Conservation (phyloP, 2,797 vertebrate species). For the Thripadectes ignobilis region DNA sequence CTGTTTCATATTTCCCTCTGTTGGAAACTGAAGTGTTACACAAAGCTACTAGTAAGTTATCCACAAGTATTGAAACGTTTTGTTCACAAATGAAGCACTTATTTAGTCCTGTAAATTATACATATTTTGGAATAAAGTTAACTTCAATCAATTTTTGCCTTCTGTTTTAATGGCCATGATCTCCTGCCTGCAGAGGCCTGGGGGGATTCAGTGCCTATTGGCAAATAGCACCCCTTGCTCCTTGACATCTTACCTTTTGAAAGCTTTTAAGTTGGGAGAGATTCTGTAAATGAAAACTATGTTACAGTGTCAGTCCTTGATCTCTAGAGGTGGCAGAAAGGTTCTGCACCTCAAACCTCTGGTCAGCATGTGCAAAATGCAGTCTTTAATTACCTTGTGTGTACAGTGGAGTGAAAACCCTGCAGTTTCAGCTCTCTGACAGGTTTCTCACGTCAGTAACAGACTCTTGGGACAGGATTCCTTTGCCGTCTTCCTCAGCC, state of each 20-base stretch:
- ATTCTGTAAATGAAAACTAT: neutral
- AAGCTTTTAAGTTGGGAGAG: neutral
- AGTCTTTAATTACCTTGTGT: neutral
- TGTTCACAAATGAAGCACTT: conserved; percentile 56
- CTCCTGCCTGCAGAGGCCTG: neutral
- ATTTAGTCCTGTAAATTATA: conserved; percentile 57
- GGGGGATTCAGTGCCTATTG: neutral
- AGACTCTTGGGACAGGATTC: neutral
- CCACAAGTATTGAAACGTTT: conserved; percentile 10
- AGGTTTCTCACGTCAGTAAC: neutral
- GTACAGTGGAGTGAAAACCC: neutral
- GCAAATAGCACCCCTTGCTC: neutral
- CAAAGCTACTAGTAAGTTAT: conserved; percentile 52
- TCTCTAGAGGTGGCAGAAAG: neutral
- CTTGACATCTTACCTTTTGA: neutral
- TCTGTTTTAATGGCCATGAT: conserved; percentile 33
- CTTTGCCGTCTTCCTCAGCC: neutral
- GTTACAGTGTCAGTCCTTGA: neutral
- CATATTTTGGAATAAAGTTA: conserved; percentile 63
- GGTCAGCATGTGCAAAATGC: fast-evolving
- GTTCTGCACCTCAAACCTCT: neutral
- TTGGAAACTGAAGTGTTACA: conserved; percentile 43
- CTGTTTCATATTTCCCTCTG: conserved; percentile 40
- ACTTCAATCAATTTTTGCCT: conserved; percentile 26
- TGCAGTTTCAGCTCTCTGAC: neutral